Evolutionary conservation across 1,140 invertebrate genomes (phyloP).

Genomic region (Atta cephalotes): DNA sequence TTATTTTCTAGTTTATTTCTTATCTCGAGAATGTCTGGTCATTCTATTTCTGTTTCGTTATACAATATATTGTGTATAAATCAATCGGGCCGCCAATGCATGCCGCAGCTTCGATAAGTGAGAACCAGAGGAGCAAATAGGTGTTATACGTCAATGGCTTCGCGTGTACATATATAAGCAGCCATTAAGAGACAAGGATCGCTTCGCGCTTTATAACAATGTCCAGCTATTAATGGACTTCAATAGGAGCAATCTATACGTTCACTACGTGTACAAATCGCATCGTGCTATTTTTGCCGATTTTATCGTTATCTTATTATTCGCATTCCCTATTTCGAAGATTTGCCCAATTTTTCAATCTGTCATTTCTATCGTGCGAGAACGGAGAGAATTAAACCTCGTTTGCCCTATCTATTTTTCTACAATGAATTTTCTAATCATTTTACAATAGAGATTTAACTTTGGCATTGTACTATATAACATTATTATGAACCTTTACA

Average conservation of each 20-base stretch:
- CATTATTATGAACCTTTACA: neutral
- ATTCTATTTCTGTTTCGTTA: neutral
- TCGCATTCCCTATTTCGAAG: neutral
- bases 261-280: constrained; percentile 10
- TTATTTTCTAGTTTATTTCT: neutral
- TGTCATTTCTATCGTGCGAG: neutral
- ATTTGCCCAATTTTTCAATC: neutral
- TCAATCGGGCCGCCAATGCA: constrained; percentile 17
- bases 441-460: neutral
- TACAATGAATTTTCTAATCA: neutral
- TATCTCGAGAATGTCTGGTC: neutral
- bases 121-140: constrained; percentile 37
- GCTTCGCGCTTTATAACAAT: constrained; percentile 71
- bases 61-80: constrained; percentile 36
- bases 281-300: constrained; percentile 6
- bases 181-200: constrained; percentile 69
- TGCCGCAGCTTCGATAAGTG: constrained; percentile 13
- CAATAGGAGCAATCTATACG: constrained; percentile 66
- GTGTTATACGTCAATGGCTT: constrained; percentile 44
- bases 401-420: neutral
- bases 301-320: constrained; percentile 24
- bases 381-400: neutral
- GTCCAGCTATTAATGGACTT: constrained; percentile 68
- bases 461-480: neutral
- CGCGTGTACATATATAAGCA: constrained; percentile 46